phyloP scores from a whole-genome alignment of 2,888 invertebrate genomes.

The Dicyrtomina minuta region DNA sequence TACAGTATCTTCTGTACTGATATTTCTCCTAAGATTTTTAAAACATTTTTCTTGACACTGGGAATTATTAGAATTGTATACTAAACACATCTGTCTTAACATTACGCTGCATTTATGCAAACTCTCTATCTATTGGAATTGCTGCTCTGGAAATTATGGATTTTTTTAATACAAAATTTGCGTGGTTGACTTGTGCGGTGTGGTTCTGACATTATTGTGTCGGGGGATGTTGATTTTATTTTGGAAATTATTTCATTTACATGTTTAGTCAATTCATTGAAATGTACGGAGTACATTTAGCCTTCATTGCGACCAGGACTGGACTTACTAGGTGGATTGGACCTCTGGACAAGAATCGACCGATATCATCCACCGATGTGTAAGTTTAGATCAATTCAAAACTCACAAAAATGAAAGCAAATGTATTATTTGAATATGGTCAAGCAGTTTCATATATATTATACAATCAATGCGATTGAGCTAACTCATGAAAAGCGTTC shows the following conservation, averaged over 20 bases:
- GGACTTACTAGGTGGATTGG: constrained; percentile 86
- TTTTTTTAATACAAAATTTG: neutral
- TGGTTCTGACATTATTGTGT: neutral
- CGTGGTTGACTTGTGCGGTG: neutral
- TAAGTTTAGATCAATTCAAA: neutral
- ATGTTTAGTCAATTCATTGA: constrained; percentile 71
- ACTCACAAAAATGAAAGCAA: constrained; percentile 18
- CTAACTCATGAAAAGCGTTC: too few relatives aligned
- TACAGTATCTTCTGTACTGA: too few relatives aligned
- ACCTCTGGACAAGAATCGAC: constrained; percentile 55
- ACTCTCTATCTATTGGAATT: constrained; percentile 15
- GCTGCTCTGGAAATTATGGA: constrained; percentile 15
- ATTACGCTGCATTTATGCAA: constrained; percentile 28
- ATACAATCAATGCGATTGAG: neutral
- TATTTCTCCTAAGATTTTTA: too few relatives aligned
- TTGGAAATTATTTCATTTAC: neutral
- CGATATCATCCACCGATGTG: constrained; percentile 22
- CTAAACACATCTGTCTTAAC: neutral
- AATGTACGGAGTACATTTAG: constrained; percentile 78
- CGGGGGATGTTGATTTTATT: neutral
- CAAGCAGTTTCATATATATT: neutral
- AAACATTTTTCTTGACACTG: too few relatives aligned
- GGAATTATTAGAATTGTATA: too few relatives aligned
- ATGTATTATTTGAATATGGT: neutral
- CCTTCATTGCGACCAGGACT: constrained; percentile 86